phyloP scores from a whole-genome alignment of 1,140 invertebrate species.

The Andricus grossulariae region DNA sequence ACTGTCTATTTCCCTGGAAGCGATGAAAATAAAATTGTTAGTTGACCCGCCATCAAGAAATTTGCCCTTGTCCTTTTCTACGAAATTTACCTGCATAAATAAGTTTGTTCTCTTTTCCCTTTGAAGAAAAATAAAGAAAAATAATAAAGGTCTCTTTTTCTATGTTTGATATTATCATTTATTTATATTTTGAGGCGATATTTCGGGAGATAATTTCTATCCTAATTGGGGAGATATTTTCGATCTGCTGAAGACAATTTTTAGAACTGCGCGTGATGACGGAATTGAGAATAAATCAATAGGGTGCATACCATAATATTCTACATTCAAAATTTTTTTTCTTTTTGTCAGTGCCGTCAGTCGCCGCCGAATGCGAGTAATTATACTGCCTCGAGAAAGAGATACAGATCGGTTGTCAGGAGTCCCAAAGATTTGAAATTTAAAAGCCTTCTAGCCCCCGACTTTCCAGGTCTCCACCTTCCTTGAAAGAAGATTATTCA shows the following conservation, averaged over 20 bases:
- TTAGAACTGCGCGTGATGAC: neutral
- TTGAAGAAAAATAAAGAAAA: no score
- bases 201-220: neutral
- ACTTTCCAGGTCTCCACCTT: neutral
- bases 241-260: neutral
- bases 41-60: slow-evolving; percentile 9
- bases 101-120: neutral
- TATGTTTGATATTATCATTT: neutral
- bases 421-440: neutral
- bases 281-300: neutral
- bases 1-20: slow-evolving; percentile 42
- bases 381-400: neutral
- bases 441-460: neutral
- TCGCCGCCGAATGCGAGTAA: neutral
- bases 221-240: neutral
- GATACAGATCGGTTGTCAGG: slow-evolving; percentile 7
- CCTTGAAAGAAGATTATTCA: neutral
- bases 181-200: neutral
- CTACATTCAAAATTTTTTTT: slow-evolving; percentile 4
- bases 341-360: neutral
- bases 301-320: neutral
- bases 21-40: slow-evolving; percentile 44
- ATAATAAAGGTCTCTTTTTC: neutral
- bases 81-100: neutral
- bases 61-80: slow-evolving; percentile 16